A percentile compares a stretch with the other conserved stretches of the same genome.
Evolutionary conservation across 1,140 invertebrate genomes (phyloP).

Genomic region (Ceratina calcarata): DNA sequence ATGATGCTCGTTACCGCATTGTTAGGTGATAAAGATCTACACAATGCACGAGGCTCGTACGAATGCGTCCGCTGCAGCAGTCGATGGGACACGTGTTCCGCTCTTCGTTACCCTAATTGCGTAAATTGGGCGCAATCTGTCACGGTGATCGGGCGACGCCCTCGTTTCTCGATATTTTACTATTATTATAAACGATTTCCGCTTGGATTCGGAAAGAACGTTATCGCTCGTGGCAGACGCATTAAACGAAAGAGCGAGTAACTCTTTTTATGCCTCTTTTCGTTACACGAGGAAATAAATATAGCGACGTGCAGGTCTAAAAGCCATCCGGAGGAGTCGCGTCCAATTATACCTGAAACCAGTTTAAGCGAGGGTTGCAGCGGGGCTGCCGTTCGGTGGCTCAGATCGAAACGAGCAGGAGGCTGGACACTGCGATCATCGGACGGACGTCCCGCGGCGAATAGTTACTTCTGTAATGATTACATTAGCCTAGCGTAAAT

Average conservation of each 20-base stretch:
- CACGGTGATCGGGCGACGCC: constrained; percentile 44
- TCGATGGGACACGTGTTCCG: constrained; percentile 41
- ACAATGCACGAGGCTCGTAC: constrained; percentile 28
- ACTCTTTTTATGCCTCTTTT: no score
- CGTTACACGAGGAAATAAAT: constrained; percentile 50
- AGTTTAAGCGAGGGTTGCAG: constrained; percentile 59
- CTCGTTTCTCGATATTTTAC: constrained; percentile 41
- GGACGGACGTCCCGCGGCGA: constrained; percentile 32
- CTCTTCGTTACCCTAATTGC: constrained; percentile 60
- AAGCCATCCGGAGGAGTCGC: constrained; percentile 52
- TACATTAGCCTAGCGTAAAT: constrained; percentile 42
- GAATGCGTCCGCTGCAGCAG: constrained; percentile 30
- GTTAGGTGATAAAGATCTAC: constrained; percentile 64
- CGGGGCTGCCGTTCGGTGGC: constrained; percentile 19
- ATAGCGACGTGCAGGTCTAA: constrained; percentile 26
- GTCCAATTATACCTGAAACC: constrained; percentile 73
- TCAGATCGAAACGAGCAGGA: neutral
- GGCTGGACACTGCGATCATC: constrained; percentile 11
- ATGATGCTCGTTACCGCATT: constrained; percentile 63
- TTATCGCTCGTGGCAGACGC: no score
- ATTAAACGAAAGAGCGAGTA: no score
- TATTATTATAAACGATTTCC: neutral
- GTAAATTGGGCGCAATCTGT: constrained; percentile 54
- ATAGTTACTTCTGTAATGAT: constrained; percentile 44
- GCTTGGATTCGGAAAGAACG: no score